Conservation (phyloP, 2,797 vertebrate species). For the Erithacus rubecula region DNA sequence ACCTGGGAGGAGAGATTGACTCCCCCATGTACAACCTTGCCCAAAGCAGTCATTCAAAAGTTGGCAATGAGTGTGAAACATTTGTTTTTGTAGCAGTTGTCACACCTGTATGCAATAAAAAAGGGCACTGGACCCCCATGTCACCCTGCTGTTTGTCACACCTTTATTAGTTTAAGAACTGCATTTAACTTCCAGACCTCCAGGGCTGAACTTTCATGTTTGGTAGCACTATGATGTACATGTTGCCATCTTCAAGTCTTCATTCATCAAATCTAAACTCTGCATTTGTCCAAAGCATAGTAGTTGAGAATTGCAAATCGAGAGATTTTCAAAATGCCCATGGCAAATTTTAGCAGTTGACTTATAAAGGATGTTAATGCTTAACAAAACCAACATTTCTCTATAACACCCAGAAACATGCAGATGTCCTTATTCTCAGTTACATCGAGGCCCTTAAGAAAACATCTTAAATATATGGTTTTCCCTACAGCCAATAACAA, state of each 20-base stretch:
- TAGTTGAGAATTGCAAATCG: neutral
- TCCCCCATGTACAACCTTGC: neutral
- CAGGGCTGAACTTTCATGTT: neutral
- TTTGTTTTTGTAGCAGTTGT: neutral
- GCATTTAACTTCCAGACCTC: neutral
- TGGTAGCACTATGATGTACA: neutral
- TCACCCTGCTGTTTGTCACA: neutral
- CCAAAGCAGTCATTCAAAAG: neutral
- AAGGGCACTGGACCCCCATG: neutral
- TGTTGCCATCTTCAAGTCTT: neutral
- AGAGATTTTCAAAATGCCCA: neutral
- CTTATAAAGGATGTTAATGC: neutral
- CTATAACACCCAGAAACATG: neutral
- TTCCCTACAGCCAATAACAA: neutral
- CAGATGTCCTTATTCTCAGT: neutral
- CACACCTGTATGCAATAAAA: neutral
- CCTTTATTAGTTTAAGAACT: neutral
- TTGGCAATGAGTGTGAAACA: neutral
- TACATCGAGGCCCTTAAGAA: neutral
- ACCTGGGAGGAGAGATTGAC: neutral
- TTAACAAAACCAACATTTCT: neutral
- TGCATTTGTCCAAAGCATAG: neutral
- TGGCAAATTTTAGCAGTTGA: neutral
- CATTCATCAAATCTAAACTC: neutral
- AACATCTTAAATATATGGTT: neutral